These are phyloP conservation scores for Aphidius ervi DNA, from an alignment of 1,140 invertebrate species.

Conservation along the genomic window DNA sequence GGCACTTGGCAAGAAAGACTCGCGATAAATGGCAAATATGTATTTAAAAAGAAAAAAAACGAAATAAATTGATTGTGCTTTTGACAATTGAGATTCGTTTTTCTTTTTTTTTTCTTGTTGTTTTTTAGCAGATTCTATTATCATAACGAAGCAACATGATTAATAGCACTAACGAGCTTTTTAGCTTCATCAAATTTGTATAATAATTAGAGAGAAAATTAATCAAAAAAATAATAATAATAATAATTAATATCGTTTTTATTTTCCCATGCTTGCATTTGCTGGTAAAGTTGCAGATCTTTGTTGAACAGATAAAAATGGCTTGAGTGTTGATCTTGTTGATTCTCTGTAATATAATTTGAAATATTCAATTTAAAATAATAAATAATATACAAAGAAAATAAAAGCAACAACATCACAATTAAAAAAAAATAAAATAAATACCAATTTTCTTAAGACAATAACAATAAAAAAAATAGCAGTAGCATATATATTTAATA, in stretches of 20 bases:
- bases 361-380: neutral
- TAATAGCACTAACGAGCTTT: neutral
- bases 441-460: neutral
- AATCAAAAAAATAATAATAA: constrained; percentile 17
- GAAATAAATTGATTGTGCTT: neutral
- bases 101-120: neutral
- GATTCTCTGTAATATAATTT: constrained; percentile 60
- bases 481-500: neutral
- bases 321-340: constrained; percentile 68
- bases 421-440: neutral
- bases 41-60: neutral
- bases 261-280: constrained; percentile 59
- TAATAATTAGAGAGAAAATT: neutral
- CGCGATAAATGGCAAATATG: constrained; percentile 21
- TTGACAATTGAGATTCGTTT: neutral
- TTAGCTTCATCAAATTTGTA: too few species aligned
- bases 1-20: constrained; percentile 1
- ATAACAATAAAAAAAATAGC: neutral
- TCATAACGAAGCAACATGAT: constrained; percentile 14
- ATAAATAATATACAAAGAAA: neutral
- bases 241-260: constrained; percentile 23
- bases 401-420: neutral
- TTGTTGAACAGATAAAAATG: constrained; percentile 65
- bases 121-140: neutral
- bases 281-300: constrained; percentile 68